These are phyloP conservation scores for Phylloscopus whistleri DNA, from an alignment of 2,113 vertebrate species.

Conservation along the genomic window DNA sequence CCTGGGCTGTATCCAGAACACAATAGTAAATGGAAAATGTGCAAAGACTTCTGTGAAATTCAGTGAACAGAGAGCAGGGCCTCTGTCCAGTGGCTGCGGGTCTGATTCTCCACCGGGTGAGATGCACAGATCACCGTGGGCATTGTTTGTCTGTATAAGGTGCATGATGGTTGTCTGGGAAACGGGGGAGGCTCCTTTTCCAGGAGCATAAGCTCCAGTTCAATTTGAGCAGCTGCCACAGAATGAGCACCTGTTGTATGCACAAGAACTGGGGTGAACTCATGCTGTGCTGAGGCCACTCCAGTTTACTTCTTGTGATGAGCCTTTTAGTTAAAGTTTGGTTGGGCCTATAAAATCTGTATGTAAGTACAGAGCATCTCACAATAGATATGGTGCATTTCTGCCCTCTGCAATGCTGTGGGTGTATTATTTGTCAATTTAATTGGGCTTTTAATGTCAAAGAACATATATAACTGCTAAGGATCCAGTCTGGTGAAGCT, in stretches of 20 bases:
- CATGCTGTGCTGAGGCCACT: not conserved
- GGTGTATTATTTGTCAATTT: not conserved
- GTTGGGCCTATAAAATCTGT: not conserved
- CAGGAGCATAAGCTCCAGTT: not conserved
- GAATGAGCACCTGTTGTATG: accelerated
- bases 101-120: not conserved
- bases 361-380: not conserved
- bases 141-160: not conserved
- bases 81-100: not conserved
- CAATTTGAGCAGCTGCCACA: not conserved
- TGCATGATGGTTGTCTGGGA: not conserved
- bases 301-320: not conserved
- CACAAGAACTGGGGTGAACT: not conserved
- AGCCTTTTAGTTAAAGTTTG: not conserved
- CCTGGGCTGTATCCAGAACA: not conserved
- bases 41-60: not conserved
- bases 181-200: not conserved
- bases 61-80: not conserved
- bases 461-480: not conserved
- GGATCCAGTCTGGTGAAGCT: not conserved
- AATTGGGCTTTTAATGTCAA: not conserved
- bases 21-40: not conserved
- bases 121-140: not conserved
- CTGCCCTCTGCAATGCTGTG: not conserved
- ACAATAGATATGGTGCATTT: accelerated